Percentiles rank a stretch among this genome's conserved stretches.
Conservation (phyloP, 2,888 invertebrate genomes). For the Ochropleura plecta region DNA sequence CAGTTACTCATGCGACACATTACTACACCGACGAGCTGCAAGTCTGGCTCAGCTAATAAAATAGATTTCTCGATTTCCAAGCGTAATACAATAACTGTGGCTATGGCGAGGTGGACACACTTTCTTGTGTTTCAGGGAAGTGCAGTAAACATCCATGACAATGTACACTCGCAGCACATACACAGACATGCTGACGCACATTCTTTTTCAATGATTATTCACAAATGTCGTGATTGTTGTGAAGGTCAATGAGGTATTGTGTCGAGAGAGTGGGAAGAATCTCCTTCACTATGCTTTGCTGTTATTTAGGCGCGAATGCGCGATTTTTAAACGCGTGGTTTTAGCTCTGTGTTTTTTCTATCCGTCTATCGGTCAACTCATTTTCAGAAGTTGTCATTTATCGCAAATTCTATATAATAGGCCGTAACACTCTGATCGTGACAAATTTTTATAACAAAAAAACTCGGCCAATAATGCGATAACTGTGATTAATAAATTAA, state of each 20-base stretch:
- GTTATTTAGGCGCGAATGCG: not conserved
- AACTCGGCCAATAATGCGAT: constrained; percentile 17
- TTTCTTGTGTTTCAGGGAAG: constrained; percentile 53
- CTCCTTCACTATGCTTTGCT: not conserved
- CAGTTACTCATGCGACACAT: not conserved
- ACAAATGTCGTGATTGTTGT: not conserved
- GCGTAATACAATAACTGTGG: constrained; percentile 38
- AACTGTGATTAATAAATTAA: constrained; percentile 28
- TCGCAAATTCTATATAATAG: not conserved
- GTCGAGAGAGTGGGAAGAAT: not conserved
- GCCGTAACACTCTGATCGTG: not conserved
- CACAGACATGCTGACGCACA: constrained; percentile 2
- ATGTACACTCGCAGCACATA: not conserved
- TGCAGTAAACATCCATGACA: constrained; percentile 15
- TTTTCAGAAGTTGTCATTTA: not conserved
- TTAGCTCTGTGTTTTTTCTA: not conserved
- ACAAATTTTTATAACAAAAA: constrained; percentile 13
- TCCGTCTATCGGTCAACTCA: not conserved
- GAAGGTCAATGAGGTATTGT: not conserved
- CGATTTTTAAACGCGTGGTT: not conserved
- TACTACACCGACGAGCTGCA: not conserved
- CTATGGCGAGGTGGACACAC: constrained; percentile 37
- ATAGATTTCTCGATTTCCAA: constrained; percentile 38
- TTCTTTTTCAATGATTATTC: not conserved
- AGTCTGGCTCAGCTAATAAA: constrained; percentile 9